Evolutionary conservation across 2,888 invertebrate species (phyloP), one percentile per base, ranked within the genome.

Genomic region (Idaea biselata): DNA sequence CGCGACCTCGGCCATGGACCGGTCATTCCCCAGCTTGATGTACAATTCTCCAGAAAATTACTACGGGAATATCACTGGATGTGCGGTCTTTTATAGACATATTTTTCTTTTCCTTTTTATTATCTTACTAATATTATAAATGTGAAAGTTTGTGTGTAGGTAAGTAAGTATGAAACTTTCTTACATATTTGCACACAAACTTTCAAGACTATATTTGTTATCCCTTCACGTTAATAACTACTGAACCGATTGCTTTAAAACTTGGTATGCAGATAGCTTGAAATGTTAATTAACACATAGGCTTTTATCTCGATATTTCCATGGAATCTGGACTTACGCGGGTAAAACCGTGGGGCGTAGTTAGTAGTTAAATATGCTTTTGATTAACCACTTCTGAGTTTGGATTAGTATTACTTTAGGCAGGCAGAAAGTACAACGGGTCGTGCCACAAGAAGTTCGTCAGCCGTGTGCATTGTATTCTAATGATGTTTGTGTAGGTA

Each of bases 1-100:
- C 74, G 81, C 75, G 81, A 81, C 84, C 81, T 80, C 88, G 89
- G 86, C 80, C 85, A 81, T 84, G 84, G 88, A 86, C 84, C 88
- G 89, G 88, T 84, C 87, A 86, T 79, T 79, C 56, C 56, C 56
- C 80, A 78, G 73, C 78, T 25, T 76, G 70, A 66, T 69, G 68
- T 65, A 63, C 64, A 59, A 60, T 67, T 61, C 31, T 55, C 58
- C 54, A 63, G 58, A 58, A 58, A 67, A 63, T 44, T 44, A 44
- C 44, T 44, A 44, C 44, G 44, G 14, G 44, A 44, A 44, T 44
- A 44, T 44, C 44, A 6, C 44, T 44, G 44, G 2, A 1, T 44
- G 6, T 44, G 11, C 3, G 6, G 44, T 44, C 44, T 44, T 11
- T 6, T 44, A 11, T 8, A 44, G 44, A 44, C 11, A 44, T 32